phyloP scores from a whole-genome alignment of 2,113 vertebrate genomes.

The Psophia crepitans region DNA sequence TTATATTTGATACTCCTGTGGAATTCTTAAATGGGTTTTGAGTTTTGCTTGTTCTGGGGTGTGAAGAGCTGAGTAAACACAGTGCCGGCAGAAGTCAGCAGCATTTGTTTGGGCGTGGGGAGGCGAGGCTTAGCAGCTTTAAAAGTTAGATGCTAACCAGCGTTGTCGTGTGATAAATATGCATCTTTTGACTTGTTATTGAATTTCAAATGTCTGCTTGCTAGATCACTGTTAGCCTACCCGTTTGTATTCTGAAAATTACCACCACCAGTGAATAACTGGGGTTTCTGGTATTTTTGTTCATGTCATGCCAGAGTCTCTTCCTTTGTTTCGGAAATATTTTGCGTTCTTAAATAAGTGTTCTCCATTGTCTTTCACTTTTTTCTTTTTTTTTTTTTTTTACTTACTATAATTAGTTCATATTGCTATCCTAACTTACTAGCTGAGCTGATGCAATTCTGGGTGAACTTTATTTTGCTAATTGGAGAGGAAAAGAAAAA shows the following conservation, averaged over 20 bases:
- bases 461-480: not conserved
- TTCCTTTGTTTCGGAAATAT: not conserved
- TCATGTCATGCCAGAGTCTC: not conserved
- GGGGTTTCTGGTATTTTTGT: not conserved
- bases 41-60: not conserved
- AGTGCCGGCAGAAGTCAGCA: not conserved
- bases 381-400: not conserved
- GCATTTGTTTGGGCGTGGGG: not conserved
- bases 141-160: not conserved
- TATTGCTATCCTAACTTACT: not conserved
- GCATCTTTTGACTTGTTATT: not conserved
- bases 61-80: not conserved
- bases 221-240: not conserved
- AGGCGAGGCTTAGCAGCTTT: not conserved
- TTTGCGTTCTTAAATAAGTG: not conserved
- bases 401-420: not conserved
- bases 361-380: not conserved
- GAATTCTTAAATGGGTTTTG: slow-evolving; percentile 29
- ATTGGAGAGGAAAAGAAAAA: not conserved
- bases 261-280: not conserved
- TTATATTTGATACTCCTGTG: slow-evolving; percentile 28
- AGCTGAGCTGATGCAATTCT: not conserved
- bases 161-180: not conserved
- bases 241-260: not conserved
- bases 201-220: not conserved